Evolutionary conservation across 2,888 invertebrate genomes (phyloP).

Genomic region (Carabus problematicus): DNA sequence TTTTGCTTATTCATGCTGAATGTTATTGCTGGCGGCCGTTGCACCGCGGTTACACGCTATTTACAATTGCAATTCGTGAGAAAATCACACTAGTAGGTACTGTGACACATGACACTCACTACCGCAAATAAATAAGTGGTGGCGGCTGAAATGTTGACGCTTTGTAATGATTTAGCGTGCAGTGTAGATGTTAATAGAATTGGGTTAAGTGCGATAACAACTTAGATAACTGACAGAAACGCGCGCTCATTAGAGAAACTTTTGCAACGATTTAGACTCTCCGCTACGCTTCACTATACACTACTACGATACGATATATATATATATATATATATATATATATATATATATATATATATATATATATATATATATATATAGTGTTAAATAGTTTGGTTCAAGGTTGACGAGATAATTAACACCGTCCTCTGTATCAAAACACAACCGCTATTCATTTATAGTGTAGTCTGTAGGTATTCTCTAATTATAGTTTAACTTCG

Average conservation of each 20-base stretch:
- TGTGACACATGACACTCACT: too few species aligned
- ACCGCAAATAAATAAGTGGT: too few species aligned
- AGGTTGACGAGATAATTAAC: constrained; percentile 14
- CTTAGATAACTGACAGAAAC: constrained; percentile 7
- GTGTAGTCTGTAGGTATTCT: not conserved
- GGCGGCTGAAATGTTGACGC: too few species aligned
- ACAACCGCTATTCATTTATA: not conserved
- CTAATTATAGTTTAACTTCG: not conserved
- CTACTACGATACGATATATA: too few species aligned
- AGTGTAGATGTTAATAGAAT: constrained; percentile 16
- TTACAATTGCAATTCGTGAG: constrained; percentile 14
- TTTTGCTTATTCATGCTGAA: constrained; percentile 31
- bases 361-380: too few species aligned
- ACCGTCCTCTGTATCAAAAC: not conserved
- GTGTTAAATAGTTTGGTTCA: constrained; percentile 15
- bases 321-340: too few species aligned
- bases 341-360: too few species aligned
- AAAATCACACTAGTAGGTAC: constrained; percentile 6
- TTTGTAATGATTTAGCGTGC: not conserved
- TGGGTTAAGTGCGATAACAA: constrained; percentile 26
- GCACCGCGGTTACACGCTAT: not conserved
- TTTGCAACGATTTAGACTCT: constrained; percentile 16
- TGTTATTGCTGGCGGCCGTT: constrained; percentile 20
- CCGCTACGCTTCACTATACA: not conserved
- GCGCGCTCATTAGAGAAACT: not conserved